phyloP scores from a whole-genome alignment of 2,113 vertebrate species.

The Myotis brandtii region DNA sequence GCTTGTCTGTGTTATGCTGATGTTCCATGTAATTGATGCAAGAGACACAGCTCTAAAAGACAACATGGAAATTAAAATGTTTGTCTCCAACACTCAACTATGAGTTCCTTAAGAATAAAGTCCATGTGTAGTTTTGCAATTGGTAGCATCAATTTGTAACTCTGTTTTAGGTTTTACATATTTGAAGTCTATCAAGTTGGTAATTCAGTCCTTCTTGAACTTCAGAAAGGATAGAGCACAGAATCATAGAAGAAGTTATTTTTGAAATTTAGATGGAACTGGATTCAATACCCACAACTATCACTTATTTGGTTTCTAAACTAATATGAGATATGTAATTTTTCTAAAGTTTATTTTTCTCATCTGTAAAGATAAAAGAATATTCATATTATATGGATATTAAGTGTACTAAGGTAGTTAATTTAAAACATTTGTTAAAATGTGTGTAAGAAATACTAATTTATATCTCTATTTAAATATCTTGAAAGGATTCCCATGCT shows the following conservation, averaged over 20 bases:
- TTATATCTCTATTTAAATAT: background rate
- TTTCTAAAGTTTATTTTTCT: constrained; percentile 27
- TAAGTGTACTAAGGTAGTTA: constrained; percentile 15
- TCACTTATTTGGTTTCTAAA: constrained; percentile 23
- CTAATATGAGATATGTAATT: background rate
- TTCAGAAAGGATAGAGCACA: background rate
- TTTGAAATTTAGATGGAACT: constrained; percentile 29
- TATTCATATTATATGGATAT: background rate
- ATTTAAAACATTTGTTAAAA: constrained; percentile 40
- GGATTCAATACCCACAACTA: background rate
- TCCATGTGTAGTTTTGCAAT: background rate
- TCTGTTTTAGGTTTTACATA: background rate
- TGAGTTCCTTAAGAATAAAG: constrained; percentile 40
- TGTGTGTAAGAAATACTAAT: background rate
- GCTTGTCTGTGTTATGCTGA: background rate
- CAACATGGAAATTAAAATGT: background rate
- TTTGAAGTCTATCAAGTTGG: constrained; percentile 23
- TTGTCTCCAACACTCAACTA: background rate
- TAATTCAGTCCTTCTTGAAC: background rate
- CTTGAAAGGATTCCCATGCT: background rate
- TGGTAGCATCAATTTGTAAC: constrained; percentile 31
- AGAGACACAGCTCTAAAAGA: background rate
- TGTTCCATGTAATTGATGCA: background rate
- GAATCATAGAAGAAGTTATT: constrained; percentile 18
- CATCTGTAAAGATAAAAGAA: constrained; percentile 35